Base-by-base conservation (phyloP, 2,797 vertebrate species). In the Pseudopleuronectes americanus region DNA sequence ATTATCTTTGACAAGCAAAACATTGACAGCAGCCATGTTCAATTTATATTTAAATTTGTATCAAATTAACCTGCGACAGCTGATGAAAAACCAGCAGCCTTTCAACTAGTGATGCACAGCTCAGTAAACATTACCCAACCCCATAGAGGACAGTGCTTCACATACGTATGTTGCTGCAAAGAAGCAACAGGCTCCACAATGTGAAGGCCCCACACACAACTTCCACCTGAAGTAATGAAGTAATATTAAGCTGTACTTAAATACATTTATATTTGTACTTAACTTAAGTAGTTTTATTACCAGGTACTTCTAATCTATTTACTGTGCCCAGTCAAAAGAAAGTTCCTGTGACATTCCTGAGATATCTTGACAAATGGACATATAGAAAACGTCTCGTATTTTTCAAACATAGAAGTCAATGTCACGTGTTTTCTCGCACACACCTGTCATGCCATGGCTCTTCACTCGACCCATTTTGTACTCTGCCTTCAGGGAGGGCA, bases 401-500 rank as follows among this genome's bases (percentile, higher is more conserved):
- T 12, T 41, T 41, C 4, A 14, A 41, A 41, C 28, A 17, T 61
- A 10, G 17, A 51, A 49, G n/a, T 21, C 41, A 8, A 9, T 12
- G 10, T 7, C 48, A 57, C 17, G 2, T 45, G 9, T 57, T 9
- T 17, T 43, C 9, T 21, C 5, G 31, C 56, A 21, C 72, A 24
- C 41, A 91, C 97, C 97, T 77, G 98, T 99, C 97, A 99, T 98
- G 61, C 98, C 98, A 0, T 99, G 98, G 84, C 98, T 99, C 88
- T 97, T 96, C 97, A 99, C 97, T 56, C 96, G 95, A 57, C 97
- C 98, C 97, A 99, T 99, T 85, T 99, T 99, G 80, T 99, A 99
- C 64, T 99, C 98, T 0, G 98, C 98, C 89, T 97, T 99, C 1
- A 99, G 95, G 0, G 98, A 99, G 2, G 98, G 98, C 81, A 99